Evolutionary conservation across 1,140 invertebrate species (phyloP), one percentile per base, ranked within the genome.

Genomic region (Conus betulinus): DNA sequence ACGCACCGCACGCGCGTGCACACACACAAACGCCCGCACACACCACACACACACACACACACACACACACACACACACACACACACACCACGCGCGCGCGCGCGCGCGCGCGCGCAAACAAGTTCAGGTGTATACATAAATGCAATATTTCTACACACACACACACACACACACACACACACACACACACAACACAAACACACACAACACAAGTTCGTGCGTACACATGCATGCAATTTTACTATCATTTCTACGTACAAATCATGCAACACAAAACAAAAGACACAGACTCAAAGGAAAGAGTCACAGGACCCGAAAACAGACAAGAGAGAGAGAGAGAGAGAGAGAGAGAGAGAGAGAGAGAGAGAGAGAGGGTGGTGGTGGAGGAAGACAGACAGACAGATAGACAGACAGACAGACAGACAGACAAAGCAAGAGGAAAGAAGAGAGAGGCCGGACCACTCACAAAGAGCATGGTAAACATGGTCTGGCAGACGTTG

Each of bases 401-500:
- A 78, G 76, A 78, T 7, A 78, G 27, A 7, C 76, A 39, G 25
- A 78, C 76, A 78, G 25, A 39, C 17, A 78, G n/a, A n/a, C n/a
- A 27, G 25, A 78, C 74, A 78, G 25, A 78, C 76, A 78, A 8
- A 78, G 5, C 6, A 25, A 78, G 25, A 78, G 76, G 39, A 6
- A 78, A 17, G 39, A n/a, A 78, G 39, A 74, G 67, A 25, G 13
- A 74, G 20, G 23, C 20, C 39, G 39, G 39, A 74, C 71, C 20
- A 90, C 93, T 95, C 94, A 97, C 96, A 93, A 98, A 98, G 13
- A 99, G 95, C 97, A 99, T 99, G 2, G 98, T 97, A 93, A 99
- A 99, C 98, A 99, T 99, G 0, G 98, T 99, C 94, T 99, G 98
- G 0, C 98, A 98, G 0, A 99, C 99, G 95, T 99, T 99, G 10